Evolutionary conservation across 2,113 vertebrate species (phyloP).

Genomic region (Menidia beryllina): DNA sequence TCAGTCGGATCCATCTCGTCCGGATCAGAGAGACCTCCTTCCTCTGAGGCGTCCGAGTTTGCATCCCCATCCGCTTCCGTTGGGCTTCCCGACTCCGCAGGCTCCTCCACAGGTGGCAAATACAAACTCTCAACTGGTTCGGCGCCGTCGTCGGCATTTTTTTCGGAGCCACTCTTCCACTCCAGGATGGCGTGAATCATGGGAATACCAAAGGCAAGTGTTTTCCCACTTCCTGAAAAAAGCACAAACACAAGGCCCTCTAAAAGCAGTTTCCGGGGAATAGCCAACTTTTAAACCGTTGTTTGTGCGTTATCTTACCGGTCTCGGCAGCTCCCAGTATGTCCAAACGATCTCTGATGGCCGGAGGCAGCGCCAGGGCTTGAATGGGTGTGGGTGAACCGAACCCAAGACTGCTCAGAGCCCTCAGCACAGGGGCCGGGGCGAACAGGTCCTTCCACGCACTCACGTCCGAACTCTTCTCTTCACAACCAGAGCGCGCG

Average conservation of each 20-base stretch:
- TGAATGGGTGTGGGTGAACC: conserved; percentile 93
- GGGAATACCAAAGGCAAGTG: conserved; percentile 94
- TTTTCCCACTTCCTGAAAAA: conserved; percentile 94
- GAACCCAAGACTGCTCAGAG: conserved; percentile 91
- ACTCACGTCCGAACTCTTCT: conserved; percentile 83
- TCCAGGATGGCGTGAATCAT: conserved; percentile 93
- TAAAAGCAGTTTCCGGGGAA: too few relatives aligned
- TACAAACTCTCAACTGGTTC: conserved; percentile 60
- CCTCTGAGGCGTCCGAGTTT: conserved; percentile 24
- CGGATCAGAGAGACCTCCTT: conserved; percentile 22
- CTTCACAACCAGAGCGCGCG: conserved; percentile 59
- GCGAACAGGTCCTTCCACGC: conserved; percentile 95
- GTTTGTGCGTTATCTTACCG: conserved; percentile 86
- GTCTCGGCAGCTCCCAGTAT: conserved; percentile 97
- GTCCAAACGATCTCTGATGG: conserved; percentile 94
- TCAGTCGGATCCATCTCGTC: conserved; percentile 32
- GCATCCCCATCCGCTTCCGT: not conserved
- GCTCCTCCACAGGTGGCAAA: conserved; percentile 29
- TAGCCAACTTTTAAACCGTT: too few relatives aligned
- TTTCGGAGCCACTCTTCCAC: conserved; percentile 82
- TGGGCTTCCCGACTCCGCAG: too few relatives aligned
- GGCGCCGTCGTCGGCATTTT: conserved; percentile 24
- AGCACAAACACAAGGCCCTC: conserved; percentile 14
- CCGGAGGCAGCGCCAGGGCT: conserved; percentile 89
- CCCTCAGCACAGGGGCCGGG: conserved; percentile 86